phyloP scores from a whole-genome alignment of 1,140 invertebrate genomes.

The Acromyrmex echinatior region DNA sequence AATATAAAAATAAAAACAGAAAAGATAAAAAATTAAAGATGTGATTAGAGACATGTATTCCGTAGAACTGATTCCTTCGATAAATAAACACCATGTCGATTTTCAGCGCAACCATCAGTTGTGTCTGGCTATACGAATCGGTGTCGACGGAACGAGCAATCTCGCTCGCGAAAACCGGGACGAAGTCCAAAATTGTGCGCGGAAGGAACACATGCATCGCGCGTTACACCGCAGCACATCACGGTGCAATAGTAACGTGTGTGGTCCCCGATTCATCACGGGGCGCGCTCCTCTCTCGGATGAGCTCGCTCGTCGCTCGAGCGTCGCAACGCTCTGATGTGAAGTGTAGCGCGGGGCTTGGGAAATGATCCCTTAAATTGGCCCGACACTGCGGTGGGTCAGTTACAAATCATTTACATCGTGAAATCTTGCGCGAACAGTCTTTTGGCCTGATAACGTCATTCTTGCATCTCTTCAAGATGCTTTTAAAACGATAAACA shows the following conservation, averaged over 20 bases:
- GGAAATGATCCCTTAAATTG: slow-evolving; percentile 79
- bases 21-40: no score
- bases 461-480: neutral
- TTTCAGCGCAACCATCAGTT: neutral
- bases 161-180: neutral
- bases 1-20: no score
- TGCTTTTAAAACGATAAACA: slow-evolving; percentile 9
- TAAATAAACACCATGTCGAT: neutral
- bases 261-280: slow-evolving; percentile 76
- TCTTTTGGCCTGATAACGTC: neutral
- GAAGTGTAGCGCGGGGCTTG: slow-evolving; percentile 69
- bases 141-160: neutral
- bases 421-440: slow-evolving; percentile 65
- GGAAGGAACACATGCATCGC: slow-evolving; percentile 53
- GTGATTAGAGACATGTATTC: no score
- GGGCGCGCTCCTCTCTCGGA: slow-evolving; percentile 55
- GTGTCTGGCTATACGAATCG: neutral
- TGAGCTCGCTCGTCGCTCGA: slow-evolving; percentile 56
- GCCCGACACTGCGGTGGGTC: slow-evolving; percentile 77
- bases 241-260: slow-evolving; percentile 64
- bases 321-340: slow-evolving; percentile 76
- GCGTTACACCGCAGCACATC: slow-evolving; percentile 57
- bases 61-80: no score
- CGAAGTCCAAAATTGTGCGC: slow-evolving; percentile 62
- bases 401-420: slow-evolving; percentile 77